Evolutionary conservation across 2,797 vertebrate genomes (phyloP).

Genomic region (Mergus octosetaceus): DNA sequence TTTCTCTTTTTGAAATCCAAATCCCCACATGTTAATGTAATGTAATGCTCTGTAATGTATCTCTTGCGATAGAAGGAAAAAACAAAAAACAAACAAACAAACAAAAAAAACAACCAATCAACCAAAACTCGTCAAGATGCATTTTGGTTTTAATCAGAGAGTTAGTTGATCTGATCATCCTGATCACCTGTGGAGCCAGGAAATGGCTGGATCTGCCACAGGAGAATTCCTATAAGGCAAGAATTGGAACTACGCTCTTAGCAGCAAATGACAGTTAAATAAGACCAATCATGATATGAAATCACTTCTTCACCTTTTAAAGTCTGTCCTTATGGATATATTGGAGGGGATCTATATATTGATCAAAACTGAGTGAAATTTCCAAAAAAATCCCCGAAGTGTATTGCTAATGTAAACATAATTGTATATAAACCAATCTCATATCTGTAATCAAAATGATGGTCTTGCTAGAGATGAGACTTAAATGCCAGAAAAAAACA

Average conservation of each 20-base stretch:
- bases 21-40: not conserved
- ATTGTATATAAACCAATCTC: not conserved
- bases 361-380: not conserved
- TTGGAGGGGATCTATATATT: not conserved
- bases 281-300: not conserved
- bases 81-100: not conserved
- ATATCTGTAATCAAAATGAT: not conserved
- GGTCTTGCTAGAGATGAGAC: not conserved
- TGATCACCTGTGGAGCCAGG: not conserved
- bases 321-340: rapidly evolving
- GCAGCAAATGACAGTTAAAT: not conserved
- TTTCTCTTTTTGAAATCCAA: not conserved
- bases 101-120: not conserved
- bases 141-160: not conserved
- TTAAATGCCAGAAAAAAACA: not conserved
- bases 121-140: not conserved
- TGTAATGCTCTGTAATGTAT: not conserved
- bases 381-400: not conserved
- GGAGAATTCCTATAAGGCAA: not conserved
- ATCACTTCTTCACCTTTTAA: not conserved
- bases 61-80: not conserved
- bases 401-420: not conserved
- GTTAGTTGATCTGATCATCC: not conserved
- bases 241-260: not conserved
- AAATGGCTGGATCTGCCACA: not conserved